Base-by-base conservation (phyloP, 1,140 invertebrate species). In the Procambarus clarkii region DNA sequence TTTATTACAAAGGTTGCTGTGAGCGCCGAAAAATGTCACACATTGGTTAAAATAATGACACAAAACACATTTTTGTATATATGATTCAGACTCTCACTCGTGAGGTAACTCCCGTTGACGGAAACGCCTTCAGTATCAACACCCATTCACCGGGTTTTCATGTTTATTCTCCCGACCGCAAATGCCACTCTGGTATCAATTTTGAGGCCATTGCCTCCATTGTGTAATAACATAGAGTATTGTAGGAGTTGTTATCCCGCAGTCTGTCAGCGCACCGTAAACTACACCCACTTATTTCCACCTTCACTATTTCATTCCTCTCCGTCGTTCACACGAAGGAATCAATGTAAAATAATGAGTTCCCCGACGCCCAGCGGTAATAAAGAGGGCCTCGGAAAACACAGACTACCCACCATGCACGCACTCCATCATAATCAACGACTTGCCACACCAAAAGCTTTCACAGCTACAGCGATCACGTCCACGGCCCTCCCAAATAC, bases 361-460 rank as follows among this genome's bases (percentile, higher is more conserved):
- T 74, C 5, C 13, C n/a, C 34, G 69, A 74, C 24, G 69, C 7
- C 4, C 24, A 4, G 2, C 69, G 5, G 24, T 74, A 74, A 74
- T 81, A 81, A 54, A 58, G 54, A 15, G 24, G 3, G 48, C 79
- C n/a, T 34, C 21, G n/a, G 54, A 81, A 81, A 54, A 81, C 79
- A 81, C 48, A 8, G 54, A 81, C 48, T n/a, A 24, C 79, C 24
- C 18, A 58, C 79, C 79, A 34, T 34, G 34, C 85, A 48, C 85
- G 34, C 85, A 58, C 74, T 76, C 48, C 48, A n/a, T 76, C 85
- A 86, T 71, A 78, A 76, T 50, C 85, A 86, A 83, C 81, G 81
- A 83, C 81, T 69, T 64, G 34, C 45, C 60, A 60, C 69, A 64
- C 81, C 81, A 71, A 83, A 83, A 83, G 81, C 81, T 83, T 83